A percentile compares a stretch with the other conserved stretches of the same genome.
These are phyloP conservation scores for Karalla daura DNA, from an alignment of 2,797 vertebrate species.

Conservation along the genomic window DNA sequence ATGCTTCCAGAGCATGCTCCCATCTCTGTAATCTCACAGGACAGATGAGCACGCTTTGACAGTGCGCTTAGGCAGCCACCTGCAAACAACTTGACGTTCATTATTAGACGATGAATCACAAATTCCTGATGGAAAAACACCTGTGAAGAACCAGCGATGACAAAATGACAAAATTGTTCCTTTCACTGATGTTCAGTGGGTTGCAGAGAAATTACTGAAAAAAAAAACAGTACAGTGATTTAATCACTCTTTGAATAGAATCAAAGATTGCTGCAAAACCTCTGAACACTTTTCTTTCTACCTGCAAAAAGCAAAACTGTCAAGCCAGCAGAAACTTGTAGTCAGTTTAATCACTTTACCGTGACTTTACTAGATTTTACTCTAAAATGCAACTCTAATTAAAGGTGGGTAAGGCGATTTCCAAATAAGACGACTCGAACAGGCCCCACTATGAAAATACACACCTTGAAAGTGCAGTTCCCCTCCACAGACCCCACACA, in stretches of 20 bases:
- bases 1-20: slow-evolving; percentile 25
- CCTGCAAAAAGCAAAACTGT: too few relatives aligned
- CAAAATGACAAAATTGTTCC: slow-evolving; percentile 5
- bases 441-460: too few relatives aligned
- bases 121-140: slow-evolving; percentile 17
- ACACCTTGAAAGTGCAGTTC: too few relatives aligned
- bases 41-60: slow-evolving; percentile 41
- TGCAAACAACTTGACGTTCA: slow-evolving; percentile 21
- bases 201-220: slow-evolving; percentile 12
- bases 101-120: slow-evolving; percentile 40
- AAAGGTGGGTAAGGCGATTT: too few relatives aligned
- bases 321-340: too few relatives aligned
- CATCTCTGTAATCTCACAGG: slow-evolving; percentile 51
- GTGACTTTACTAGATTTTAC: too few relatives aligned
- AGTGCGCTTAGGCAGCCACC: slow-evolving; percentile 15
- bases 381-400: too few relatives aligned
- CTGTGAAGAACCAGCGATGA: slow-evolving; percentile 26
- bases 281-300: neutral
- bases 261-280: neutral
- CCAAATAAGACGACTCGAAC: too few relatives aligned
- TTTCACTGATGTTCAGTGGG: slow-evolving; percentile 7
- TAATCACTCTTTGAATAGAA: neutral
- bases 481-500: too few relatives aligned
- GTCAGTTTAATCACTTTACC: too few relatives aligned
- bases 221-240: slow-evolving; percentile 7